These are phyloP conservation scores for Dendrolimus punctatus DNA, from an alignment of 1,140 invertebrate species.

Conservation along the genomic window DNA sequence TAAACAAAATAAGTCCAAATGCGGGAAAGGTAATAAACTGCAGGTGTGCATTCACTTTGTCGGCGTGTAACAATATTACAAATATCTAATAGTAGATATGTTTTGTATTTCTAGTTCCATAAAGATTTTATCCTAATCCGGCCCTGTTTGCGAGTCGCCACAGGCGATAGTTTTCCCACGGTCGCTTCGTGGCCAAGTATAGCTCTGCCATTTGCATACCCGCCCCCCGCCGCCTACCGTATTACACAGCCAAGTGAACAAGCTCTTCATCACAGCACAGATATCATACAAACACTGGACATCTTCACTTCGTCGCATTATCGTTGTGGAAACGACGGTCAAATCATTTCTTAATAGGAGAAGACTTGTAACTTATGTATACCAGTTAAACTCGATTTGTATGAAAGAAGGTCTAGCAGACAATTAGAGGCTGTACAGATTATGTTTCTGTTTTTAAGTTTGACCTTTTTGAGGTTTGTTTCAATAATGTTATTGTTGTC, in stretches of 20 bases:
- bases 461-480: too few species aligned
- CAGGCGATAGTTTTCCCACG: constrained; percentile 70
- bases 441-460: too few species aligned
- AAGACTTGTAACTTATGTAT: constrained; percentile 17
- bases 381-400: constrained; percentile 23
- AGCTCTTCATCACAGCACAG: constrained; percentile 11
- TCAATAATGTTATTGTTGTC: too few species aligned
- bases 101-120: neutral
- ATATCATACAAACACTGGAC: constrained; percentile 8
- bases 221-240: constrained; percentile 51
- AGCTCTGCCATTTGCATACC: constrained; percentile 65
- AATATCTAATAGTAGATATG: too few species aligned
- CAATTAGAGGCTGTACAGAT: too few species aligned
- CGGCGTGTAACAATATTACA: too few species aligned
- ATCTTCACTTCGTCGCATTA: constrained; percentile 11
- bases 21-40: too few species aligned
- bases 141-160: constrained; percentile 48
- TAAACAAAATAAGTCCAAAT: too few species aligned
- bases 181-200: constrained; percentile 57
- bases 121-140: constrained; percentile 26
- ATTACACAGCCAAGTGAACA: constrained; percentile 44
- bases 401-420: too few species aligned
- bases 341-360: constrained; percentile 30
- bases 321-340: constrained; percentile 16
- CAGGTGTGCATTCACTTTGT: too few species aligned